These are phyloP conservation scores for Todiramphus chloris DNA, from an alignment of 2,113 vertebrate genomes.

Conservation along the genomic window DNA sequence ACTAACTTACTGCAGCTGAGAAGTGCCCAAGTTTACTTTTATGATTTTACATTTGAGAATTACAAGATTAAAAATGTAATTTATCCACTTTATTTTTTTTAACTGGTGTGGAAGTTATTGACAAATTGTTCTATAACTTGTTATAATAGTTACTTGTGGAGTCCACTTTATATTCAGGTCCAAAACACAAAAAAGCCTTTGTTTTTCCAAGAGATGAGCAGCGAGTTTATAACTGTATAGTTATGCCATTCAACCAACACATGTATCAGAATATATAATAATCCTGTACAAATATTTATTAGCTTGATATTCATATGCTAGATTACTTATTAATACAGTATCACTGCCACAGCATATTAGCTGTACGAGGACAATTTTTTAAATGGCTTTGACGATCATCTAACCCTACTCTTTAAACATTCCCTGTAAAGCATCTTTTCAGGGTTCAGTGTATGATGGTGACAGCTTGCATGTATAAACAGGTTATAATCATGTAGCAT, in stretches of 20 bases:
- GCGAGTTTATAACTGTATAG: neutral
- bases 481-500: neutral
- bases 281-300: neutral
- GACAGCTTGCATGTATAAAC: neutral
- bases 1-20: neutral
- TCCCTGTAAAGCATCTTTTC: neutral
- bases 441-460: neutral
- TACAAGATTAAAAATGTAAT: neutral
- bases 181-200: neutral
- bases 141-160: neutral
- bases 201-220: neutral
- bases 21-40: neutral
- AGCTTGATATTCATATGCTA: neutral
- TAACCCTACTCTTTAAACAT: neutral
- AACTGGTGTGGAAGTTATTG: neutral
- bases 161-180: neutral
- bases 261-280: neutral
- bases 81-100: neutral
- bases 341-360: neutral
- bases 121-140: neutral
- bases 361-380: neutral
- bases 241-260: neutral
- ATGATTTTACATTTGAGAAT: neutral
- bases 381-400: neutral
- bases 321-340: neutral